Percentiles rank a stretch among this genome's conserved stretches.
Evolutionary conservation across 1,140 invertebrate genomes (phyloP).

Genomic region (Sitophilus oryzae): DNA sequence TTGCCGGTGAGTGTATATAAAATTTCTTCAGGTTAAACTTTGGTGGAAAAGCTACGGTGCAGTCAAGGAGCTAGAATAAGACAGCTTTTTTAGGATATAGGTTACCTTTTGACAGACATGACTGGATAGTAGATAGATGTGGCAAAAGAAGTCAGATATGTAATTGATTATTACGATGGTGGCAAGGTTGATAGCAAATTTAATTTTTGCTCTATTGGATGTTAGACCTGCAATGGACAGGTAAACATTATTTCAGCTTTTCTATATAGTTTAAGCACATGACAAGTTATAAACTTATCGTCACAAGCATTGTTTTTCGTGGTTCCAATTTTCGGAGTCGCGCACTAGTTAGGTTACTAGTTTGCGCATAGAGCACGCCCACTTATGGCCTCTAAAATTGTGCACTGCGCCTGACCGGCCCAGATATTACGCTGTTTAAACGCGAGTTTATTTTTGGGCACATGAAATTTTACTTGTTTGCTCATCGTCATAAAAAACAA

Average conservation of each 20-base stretch:
- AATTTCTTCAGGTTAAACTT: constrained; percentile 89
- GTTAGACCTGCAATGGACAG: constrained; percentile 93
- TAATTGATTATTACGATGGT: constrained; percentile 99
- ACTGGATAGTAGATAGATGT: constrained; percentile 98
- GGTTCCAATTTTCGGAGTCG: too few relatives aligned
- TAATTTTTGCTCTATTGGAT: constrained; percentile 90
- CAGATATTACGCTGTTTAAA: too few relatives aligned
- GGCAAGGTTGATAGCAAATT: constrained; percentile 76
- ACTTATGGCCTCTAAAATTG: too few relatives aligned
- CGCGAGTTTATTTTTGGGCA: too few relatives aligned
- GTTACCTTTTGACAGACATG: constrained; percentile 97
- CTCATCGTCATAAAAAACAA: too few relatives aligned
- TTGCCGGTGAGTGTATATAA: too few relatives aligned
- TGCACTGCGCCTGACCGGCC: too few relatives aligned
- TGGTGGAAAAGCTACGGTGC: constrained; percentile 90
- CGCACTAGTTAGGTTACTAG: too few relatives aligned
- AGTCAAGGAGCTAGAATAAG: constrained; percentile 91
- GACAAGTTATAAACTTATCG: too few relatives aligned
- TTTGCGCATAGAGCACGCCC: too few relatives aligned
- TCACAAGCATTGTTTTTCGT: too few relatives aligned
- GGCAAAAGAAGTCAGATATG: constrained; percentile 92
- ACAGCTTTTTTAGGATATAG: constrained; percentile 73
- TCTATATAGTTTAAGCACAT: not conserved
- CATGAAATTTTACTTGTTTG: too few relatives aligned
- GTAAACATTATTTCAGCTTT: constrained; percentile 28